Percentiles rank a stretch among this genome's conserved stretches.
phyloP scores from a whole-genome alignment of 2,113 vertebrate genomes.

The Picathartes gymnocephalus region DNA sequence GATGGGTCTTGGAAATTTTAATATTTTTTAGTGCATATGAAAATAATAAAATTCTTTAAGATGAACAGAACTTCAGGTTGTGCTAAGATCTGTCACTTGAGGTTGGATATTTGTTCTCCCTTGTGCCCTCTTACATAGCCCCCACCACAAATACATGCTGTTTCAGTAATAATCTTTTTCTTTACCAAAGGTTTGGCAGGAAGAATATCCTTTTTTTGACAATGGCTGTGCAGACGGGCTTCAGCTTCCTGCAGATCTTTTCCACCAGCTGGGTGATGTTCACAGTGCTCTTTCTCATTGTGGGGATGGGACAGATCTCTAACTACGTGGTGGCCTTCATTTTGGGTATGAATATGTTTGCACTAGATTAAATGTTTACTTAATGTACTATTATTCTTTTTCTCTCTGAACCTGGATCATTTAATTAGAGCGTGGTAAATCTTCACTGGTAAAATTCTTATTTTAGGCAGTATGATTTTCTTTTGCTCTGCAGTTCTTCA shows the following conservation, averaged over 20 bases:
- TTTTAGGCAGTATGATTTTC: background rate
- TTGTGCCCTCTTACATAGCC: background rate
- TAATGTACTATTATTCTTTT: background rate
- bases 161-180: background rate
- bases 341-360: conserved; percentile 77
- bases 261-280: conserved; percentile 85
- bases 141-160: background rate
- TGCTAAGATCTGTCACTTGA: background rate
- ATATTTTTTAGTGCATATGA: background rate
- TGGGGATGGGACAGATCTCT: conserved; percentile 86
- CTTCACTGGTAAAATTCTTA: background rate
- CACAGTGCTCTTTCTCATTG: conserved; percentile 79
- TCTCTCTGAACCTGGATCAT: background rate
- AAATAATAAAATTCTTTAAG: background rate
- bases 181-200: conserved; percentile 84
- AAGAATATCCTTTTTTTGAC: conserved; percentile 83
- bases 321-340: conserved; percentile 91
- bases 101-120: background rate
- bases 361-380: background rate
- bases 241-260: conserved; percentile 85
- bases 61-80: background rate
- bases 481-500: background rate
- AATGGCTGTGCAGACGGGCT: conserved; percentile 80
- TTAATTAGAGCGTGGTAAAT: background rate
- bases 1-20: background rate